phyloP scores from a whole-genome alignment of 2,113 vertebrate species.

The Aix galericulata region DNA sequence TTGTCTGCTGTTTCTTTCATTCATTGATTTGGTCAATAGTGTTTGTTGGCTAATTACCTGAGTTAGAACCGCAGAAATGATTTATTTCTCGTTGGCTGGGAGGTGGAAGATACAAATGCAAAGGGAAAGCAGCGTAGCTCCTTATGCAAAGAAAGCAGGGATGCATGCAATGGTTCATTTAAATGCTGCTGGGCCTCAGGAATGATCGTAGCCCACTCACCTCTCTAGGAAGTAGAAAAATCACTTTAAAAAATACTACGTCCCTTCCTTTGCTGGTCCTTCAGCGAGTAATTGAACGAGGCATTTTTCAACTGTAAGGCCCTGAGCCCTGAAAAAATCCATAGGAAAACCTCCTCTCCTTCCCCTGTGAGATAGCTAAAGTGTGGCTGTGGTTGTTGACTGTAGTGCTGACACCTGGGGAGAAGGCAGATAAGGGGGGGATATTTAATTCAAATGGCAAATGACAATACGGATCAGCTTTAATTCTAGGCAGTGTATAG shows the following conservation, averaged over 20 bases:
- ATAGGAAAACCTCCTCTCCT: background rate
- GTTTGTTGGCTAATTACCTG: constrained; percentile 7
- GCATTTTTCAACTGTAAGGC: background rate
- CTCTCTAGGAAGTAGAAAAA: background rate
- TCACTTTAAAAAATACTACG: background rate
- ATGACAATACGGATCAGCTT: constrained; percentile 69
- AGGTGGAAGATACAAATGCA: background rate
- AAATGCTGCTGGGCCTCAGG: background rate
- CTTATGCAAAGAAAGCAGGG: background rate
- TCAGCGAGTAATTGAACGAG: background rate
- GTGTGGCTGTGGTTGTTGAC: constrained; percentile 25
- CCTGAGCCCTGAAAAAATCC: background rate
- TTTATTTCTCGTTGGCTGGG: background rate
- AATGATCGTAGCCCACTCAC: background rate
- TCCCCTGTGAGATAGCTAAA: background rate
- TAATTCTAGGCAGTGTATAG: constrained; percentile 69
- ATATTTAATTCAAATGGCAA: constrained; percentile 46
- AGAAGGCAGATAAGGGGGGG: background rate
- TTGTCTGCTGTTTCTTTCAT: constrained; percentile 25
- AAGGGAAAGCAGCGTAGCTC: background rate
- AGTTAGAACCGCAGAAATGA: background rate
- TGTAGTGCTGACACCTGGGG: constrained; percentile 40
- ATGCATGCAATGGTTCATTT: background rate
- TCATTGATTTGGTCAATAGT: background rate
- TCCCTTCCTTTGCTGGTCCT: background rate